Evolutionary conservation across 2,797 vertebrate species (phyloP), one percentile per base, ranked within the genome.

Genomic region (Buceros bicornis): DNA sequence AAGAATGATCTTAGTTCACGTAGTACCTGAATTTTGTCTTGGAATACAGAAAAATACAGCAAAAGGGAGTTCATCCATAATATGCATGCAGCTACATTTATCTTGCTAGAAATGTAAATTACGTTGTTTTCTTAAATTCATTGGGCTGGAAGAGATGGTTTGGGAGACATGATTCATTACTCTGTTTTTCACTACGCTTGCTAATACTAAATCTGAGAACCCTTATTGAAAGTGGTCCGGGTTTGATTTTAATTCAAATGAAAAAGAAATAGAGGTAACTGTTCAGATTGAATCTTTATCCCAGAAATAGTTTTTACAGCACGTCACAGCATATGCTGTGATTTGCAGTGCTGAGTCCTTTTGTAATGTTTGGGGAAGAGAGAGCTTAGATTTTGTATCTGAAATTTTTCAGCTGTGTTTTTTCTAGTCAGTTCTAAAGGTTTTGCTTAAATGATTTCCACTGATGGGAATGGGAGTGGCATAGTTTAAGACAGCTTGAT

Each of bases 391-490:
- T 81, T 77, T 93, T 64, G 3, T 25, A 29, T 26, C 35, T 53
- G 60, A 42, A 67, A n/a, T 58, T 65, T 74, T 89, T 57, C 24
- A 74, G 31, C 33, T 45, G 6, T 72, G 0, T n/a, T 43, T 69
- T 69, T 82, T 84, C 45, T 10, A 72, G 20, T 74, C 17, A 8
- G 28, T 86, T 73, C 47, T 62, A 17, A 83, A 61, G 54, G 51
- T 51, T 87, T 87, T 73, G 31, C 16, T 61, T 65, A 86, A 70
- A 87, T 54, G 78, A 17, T 80, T 89, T 50, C 40, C n/a, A 4
- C 29, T 87, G 88, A 50, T 74, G 85, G 88, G 74, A 93, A 88
- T 94, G 95, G 95, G 93, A 96, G 95, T 94, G 94, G 91, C 90
- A 69, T 61, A 31, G 26, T 61, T 80, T 31, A 81, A 60, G 62